Percentiles rank a stretch among this genome's conserved stretches.
Conservation (phyloP, 2,888 invertebrate genomes). For the Perizoma flavofasciatum region DNA sequence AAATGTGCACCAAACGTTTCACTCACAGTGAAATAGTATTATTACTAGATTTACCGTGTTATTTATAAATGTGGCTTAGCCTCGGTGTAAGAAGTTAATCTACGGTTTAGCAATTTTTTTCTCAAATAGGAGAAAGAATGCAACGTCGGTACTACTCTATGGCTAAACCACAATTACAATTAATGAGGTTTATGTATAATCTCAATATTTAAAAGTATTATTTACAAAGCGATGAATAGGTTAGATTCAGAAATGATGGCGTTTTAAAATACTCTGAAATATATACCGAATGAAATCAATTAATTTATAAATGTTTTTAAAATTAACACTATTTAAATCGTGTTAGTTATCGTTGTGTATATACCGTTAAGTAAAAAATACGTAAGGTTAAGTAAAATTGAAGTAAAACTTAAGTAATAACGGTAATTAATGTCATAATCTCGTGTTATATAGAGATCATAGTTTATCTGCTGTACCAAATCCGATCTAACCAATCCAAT, state of each 20-base stretch:
- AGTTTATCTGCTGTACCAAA: constrained; percentile 61
- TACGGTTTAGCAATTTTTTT: no score
- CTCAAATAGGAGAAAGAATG: no score
- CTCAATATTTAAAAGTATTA: constrained; percentile 22
- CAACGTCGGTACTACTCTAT: no score
- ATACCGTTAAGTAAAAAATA: no score
- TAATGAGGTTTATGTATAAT: no score
- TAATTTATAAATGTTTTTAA: not conserved
- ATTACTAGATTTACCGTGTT: constrained; percentile 7
- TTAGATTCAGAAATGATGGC: constrained; percentile 47
- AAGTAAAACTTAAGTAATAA: no score
- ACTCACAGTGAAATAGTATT: constrained; percentile 36
- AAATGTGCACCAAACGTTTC: constrained; percentile 47
- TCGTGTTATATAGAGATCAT: no score
- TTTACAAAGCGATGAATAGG: constrained; percentile 63
- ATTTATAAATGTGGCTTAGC: no score
- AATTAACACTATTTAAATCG: constrained; percentile 2
- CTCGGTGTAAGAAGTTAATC: no score
- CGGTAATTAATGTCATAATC: no score
- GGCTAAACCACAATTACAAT: not conserved
- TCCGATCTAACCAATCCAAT: constrained; percentile 55
- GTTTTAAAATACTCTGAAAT: not conserved
- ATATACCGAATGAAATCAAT: not conserved
- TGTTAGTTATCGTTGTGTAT: not conserved
- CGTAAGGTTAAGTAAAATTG: not conserved